Conservation (phyloP, 2,797 vertebrate species). For the Calcarius lapponicus region DNA sequence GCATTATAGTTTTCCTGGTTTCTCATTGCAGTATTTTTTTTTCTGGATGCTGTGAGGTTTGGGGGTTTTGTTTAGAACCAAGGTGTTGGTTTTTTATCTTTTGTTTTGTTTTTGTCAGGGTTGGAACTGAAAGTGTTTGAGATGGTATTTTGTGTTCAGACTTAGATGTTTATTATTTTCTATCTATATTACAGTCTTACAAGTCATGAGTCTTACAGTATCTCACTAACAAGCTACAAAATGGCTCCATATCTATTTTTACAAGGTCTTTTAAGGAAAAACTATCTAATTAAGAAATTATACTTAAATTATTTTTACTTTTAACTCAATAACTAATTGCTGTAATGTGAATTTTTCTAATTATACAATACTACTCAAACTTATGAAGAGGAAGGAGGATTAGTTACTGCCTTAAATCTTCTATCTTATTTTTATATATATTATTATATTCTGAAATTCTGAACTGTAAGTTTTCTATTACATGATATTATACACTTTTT, state of each 20-base stretch:
- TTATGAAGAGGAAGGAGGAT: not conserved
- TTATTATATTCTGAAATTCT: not conserved
- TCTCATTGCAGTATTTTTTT: not conserved
- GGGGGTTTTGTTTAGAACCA: not conserved
- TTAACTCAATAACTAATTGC: not conserved
- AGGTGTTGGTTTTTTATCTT: not conserved
- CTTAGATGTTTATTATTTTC: not conserved
- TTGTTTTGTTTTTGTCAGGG: not conserved
- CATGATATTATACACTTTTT: not conserved
- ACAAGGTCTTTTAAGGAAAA: not conserved
- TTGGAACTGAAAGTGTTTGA: not conserved
- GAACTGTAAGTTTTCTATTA: not conserved
- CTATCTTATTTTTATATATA: not conserved
- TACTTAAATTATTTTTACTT: not conserved
- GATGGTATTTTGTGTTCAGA: not conserved
- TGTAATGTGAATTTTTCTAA: not conserved
- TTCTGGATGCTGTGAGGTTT: not conserved
- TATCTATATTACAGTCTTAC: not conserved
- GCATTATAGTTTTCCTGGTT: not conserved
- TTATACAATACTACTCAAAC: not conserved
- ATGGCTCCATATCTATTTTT: not conserved
- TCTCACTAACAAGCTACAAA: not conserved
- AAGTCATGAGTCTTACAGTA: not conserved
- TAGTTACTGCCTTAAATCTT: not conserved
- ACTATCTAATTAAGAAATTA: not conserved